phyloP scores from a whole-genome alignment of 2,797 vertebrate genomes.

The Muraenolepis orangiensis region DNA sequence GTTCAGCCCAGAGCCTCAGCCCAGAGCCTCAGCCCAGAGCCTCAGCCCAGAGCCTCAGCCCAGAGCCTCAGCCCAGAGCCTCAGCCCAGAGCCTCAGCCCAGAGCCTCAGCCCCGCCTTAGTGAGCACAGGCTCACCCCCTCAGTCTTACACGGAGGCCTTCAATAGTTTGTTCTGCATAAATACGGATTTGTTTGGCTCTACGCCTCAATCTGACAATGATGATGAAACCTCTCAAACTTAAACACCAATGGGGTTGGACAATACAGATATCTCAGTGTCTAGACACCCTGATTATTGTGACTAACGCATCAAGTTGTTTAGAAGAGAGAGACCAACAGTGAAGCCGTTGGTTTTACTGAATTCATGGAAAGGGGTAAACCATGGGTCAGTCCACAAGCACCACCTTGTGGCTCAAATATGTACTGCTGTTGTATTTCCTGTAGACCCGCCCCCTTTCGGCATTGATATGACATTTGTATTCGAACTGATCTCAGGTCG shows the following conservation, averaged over 20 bases:
- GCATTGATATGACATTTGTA: not conserved
- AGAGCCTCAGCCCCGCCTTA: constrained; percentile 33
- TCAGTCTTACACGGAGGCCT: constrained; percentile 20
- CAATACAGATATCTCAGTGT: not conserved
- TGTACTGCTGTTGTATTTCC: not conserved
- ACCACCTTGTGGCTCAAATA: constrained; percentile 43
- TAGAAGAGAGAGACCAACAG: not conserved
- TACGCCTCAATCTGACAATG: not conserved
- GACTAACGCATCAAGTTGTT: not conserved
- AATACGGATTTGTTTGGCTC: constrained; percentile 1
- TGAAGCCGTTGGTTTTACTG: not conserved
- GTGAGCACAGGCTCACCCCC: constrained; percentile 41
- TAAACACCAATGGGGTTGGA: not conserved
- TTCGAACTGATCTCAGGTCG: no score
- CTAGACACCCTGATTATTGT: not conserved
- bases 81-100: constrained; percentile 51
- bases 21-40: constrained; percentile 34
- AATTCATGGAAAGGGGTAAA: not conserved
- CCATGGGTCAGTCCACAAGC: constrained; percentile 16
- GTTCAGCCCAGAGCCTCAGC: constrained; percentile 53
- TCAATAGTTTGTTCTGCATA: constrained; percentile 18
- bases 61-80: constrained; percentile 32
- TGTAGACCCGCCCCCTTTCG: not conserved
- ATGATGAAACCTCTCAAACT: not conserved
- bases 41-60: constrained; percentile 50